Conservation (phyloP, 2,888 invertebrate genomes). For the Amiota minor region DNA sequence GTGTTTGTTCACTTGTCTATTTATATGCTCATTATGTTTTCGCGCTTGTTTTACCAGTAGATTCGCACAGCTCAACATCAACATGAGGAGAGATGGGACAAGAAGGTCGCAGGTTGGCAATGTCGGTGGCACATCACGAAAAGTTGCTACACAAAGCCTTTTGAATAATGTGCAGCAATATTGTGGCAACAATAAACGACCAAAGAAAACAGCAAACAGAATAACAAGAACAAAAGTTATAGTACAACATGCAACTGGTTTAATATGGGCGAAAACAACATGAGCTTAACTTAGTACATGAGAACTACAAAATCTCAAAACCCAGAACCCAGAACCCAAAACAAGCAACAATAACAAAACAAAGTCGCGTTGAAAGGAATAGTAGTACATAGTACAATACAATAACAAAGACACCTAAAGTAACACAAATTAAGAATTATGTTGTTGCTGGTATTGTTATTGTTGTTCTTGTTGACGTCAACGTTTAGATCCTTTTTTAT, state of each 20-base stretch:
- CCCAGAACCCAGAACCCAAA: background rate
- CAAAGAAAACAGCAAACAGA: background rate
- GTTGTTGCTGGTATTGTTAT: too few relatives aligned
- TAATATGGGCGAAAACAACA: too few relatives aligned
- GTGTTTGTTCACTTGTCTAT: conserved; percentile 57
- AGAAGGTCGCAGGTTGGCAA: background rate
- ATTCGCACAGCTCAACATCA: conserved; percentile 34
- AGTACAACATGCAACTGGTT: too few relatives aligned
- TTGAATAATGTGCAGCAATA: conserved; percentile 61
- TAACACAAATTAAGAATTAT: too few relatives aligned
- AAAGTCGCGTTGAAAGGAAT: too few relatives aligned
- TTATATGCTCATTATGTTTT: conserved; percentile 65
- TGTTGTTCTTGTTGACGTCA: too few relatives aligned
- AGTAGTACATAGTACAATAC: too few relatives aligned
- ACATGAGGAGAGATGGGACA: too few relatives aligned
- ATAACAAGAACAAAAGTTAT: background rate
- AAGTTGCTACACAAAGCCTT: conserved; percentile 33
- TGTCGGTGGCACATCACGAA: conserved; percentile 5
- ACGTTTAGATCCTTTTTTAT: too few relatives aligned
- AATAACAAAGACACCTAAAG: too few relatives aligned
- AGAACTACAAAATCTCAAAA: too few relatives aligned
- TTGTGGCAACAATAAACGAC: conserved; percentile 46
- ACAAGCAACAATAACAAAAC: background rate
- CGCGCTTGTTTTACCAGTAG: conserved; percentile 62
- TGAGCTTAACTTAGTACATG: too few relatives aligned